A percentile compares a stretch with the other conserved stretches of the same genome.
phyloP scores from a whole-genome alignment of 2,797 vertebrate species.

The Darevskia mixta region DNA sequence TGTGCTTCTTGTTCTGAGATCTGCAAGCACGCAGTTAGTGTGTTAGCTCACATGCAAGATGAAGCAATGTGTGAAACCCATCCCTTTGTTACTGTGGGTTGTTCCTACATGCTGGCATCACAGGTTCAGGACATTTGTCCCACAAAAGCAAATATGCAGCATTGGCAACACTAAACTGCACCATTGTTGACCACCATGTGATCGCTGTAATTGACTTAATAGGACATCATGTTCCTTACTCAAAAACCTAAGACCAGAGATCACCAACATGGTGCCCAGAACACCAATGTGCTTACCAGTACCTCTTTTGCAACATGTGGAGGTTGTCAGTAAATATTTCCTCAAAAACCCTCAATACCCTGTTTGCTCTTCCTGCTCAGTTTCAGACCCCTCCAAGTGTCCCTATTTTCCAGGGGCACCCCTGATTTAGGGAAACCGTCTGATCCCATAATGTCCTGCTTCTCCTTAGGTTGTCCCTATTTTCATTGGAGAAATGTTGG shows the following conservation, averaged over 20 bases:
- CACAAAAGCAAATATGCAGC: background rate
- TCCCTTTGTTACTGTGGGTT: background rate
- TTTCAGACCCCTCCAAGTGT: too few species aligned
- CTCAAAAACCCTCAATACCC: too few species aligned
- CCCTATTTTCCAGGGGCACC: too few species aligned
- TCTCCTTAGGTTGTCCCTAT: too few species aligned
- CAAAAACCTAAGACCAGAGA: background rate
- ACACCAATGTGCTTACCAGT: too few species aligned
- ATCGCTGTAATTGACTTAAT: background rate
- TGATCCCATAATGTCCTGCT: too few species aligned
- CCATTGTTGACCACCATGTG: background rate
- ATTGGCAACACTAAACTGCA: background rate
- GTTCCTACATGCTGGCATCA: background rate
- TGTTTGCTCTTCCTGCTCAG: too few species aligned
- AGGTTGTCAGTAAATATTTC: too few species aligned
- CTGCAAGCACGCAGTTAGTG: background rate
- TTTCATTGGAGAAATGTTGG: too few species aligned
- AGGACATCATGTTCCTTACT: background rate
- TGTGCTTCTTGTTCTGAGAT: conserved; percentile 12
- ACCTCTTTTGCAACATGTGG: too few species aligned
- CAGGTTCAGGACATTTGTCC: background rate
- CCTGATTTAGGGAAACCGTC: too few species aligned
- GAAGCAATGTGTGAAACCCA: background rate
- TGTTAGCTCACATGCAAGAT: background rate
- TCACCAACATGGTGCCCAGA: background rate